Conservation (phyloP, 2,797 vertebrate genomes). For the Sebastes reedi region DNA sequence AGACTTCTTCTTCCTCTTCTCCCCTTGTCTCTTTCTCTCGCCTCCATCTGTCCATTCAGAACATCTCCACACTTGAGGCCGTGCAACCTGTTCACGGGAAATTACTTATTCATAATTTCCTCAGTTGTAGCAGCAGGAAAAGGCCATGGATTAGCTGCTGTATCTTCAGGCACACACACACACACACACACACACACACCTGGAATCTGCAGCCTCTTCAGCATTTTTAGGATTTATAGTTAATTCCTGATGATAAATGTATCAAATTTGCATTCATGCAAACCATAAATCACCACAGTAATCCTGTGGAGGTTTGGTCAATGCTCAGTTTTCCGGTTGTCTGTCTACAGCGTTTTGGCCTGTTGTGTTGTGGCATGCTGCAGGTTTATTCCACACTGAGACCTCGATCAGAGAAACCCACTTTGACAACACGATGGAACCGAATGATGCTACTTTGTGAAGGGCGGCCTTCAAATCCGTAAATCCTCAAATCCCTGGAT, state of each 20-base stretch:
- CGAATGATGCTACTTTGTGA: slow-evolving; percentile 13
- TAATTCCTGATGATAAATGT: slow-evolving; percentile 13
- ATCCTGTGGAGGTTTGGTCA: background rate
- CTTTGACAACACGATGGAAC: background rate
- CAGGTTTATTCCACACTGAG: background rate
- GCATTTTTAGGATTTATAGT: slow-evolving; percentile 30
- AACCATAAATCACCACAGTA: slow-evolving; percentile 1
- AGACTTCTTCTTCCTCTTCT: background rate
- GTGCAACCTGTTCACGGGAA: slow-evolving; percentile 43
- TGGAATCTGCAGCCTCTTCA: slow-evolving; percentile 23
- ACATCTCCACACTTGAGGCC: slow-evolving; percentile 18
- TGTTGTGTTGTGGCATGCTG: background rate
- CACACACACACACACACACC: slow-evolving; percentile 9
- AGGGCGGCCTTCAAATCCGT: slow-evolving; percentile 29
- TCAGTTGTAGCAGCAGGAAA: background rate
- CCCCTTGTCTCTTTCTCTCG: background rate
- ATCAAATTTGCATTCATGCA: slow-evolving; percentile 15
- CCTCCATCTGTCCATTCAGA: slow-evolving; percentile 35
- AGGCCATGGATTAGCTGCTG: slow-evolving; percentile 25
- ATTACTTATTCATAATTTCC: slow-evolving; percentile 58
- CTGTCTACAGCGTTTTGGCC: background rate
- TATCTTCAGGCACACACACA: slow-evolving; percentile 20
- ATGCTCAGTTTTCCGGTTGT: background rate
- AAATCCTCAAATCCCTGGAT: slow-evolving; percentile 48
- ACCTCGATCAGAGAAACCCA: background rate